Base-by-base conservation (phyloP, 2,113 vertebrate species). In the Rousettus leschenaultii region DNA sequence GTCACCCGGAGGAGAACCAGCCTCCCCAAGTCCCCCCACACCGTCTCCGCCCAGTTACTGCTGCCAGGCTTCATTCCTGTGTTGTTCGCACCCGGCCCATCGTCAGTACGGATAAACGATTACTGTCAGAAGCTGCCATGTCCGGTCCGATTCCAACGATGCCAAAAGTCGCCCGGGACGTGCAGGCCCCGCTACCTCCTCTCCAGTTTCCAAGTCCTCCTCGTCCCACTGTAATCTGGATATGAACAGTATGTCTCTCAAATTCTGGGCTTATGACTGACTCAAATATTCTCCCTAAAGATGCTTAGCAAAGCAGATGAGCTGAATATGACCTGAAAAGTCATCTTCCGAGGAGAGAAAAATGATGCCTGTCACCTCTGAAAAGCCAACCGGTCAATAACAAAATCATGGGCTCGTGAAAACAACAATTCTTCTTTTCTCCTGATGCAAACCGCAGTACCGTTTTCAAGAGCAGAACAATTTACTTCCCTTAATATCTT, bases 281-380 rank as follows among this genome's bases (percentile, higher is more conserved):
- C 92, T 97, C 94, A 95, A 95, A 92, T 94, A 55, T 66, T 83
- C 87, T 63, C 78, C 95, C 84, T 65, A 45, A 94, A 98, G 91
- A 95, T 53, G 66, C 85, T 96, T 57, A 89, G 91, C 85, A 83
- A 97, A 97, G 92, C 68, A 68, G 68, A 97, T 80, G 83, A 96
- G 89, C 65, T 98, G 97, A 97, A 96, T 95, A 59, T 40, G 95
- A 93, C 96, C 94, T 97, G 90, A 96, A 97, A 96, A 97, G 86
- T 98, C 86, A 97, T 93, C 96, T 97, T 97, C 91, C 93, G 66
- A 71, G 95, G 97, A 97, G 84, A 97, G 96, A 97, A 96, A 96
- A 97, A 94, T 93, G 93, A 97, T 79, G 92, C 92, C 86, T 68
- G 71, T 65, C 96, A 93, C 68, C 88, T 89, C 94, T 87, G 97